Evolutionary conservation across 1,140 invertebrate species (phyloP).

Genomic region (Drosophila nigrodunni): DNA sequence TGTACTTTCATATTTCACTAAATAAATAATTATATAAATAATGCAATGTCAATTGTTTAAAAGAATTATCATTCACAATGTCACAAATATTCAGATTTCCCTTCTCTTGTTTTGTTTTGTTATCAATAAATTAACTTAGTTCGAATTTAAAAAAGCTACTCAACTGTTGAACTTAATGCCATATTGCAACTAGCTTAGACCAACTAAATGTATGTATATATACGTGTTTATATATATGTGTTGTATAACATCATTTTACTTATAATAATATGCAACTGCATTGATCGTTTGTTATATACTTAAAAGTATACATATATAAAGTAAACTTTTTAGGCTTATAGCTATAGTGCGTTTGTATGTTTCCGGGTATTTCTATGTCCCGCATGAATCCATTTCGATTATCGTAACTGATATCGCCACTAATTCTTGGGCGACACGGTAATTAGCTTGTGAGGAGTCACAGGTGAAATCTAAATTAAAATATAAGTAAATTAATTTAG

Average conservation of each 20-base stretch:
- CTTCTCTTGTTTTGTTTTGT: conserved; percentile 5
- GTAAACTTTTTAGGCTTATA: conserved; percentile 77
- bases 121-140: conserved; percentile 60
- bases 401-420: conserved; percentile 16
- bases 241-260: conserved; percentile 51
- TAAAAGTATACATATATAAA: conserved; percentile 65
- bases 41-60: conserved; percentile 58
- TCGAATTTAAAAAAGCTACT: conserved; percentile 42
- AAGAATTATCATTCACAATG: conserved; percentile 29
- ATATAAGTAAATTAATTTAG: not conserved
- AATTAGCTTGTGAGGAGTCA: conserved; percentile 84
- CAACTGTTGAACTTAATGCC: conserved; percentile 63
- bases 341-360: conserved; percentile 80
- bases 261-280: conserved; percentile 42
- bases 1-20: conserved; percentile 61
- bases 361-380: conserved; percentile 32
- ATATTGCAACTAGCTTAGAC: conserved; percentile 61
- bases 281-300: conserved; percentile 52
- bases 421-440: conserved; percentile 84
- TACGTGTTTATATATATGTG: conserved; percentile 51
- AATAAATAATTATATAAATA: conserved; percentile 61
- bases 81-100: conserved; percentile 5
- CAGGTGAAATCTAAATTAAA: conserved; percentile 77
- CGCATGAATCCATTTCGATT: conserved; percentile 28
- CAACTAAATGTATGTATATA: conserved; percentile 22